These are phyloP conservation scores for Philypnodon macrostomus DNA, from an alignment of 2,797 vertebrate species.

Conservation along the genomic window DNA sequence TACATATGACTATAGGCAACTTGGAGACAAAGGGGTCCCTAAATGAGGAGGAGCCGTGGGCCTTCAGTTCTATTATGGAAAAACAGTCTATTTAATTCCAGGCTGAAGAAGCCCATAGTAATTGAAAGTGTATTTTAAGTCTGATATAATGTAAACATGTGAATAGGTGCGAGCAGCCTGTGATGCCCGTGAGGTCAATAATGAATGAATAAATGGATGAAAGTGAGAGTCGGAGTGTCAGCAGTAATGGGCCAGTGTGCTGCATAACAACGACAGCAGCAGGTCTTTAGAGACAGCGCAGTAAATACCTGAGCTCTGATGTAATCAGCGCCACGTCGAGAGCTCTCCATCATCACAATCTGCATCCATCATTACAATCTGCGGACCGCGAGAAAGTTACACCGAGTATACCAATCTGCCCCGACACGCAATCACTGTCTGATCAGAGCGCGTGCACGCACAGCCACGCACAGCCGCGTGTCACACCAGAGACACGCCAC, in stretches of 20 bases:
- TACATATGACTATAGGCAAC: too few relatives aligned
- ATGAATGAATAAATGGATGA: slow-evolving; percentile 29
- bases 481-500: slow-evolving; percentile 35
- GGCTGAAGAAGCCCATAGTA: slow-evolving; percentile 7
- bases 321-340: slow-evolving; percentile 69
- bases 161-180: slow-evolving; percentile 10
- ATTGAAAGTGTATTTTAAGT: slow-evolving; percentile 20
- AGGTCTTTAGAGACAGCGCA: slow-evolving; percentile 73
- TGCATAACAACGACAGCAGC: slow-evolving; percentile 55
- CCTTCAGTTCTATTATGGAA: not conserved
- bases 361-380: slow-evolving; percentile 63
- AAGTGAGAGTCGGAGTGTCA: slow-evolving; percentile 38
- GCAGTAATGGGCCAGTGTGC: slow-evolving; percentile 42
- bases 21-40: too few relatives aligned
- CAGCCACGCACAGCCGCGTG: slow-evolving; percentile 6
- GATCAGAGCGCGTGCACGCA: slow-evolving; percentile 48
- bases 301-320: slow-evolving; percentile 77
- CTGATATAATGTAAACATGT: slow-evolving; percentile 12
- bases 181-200: slow-evolving; percentile 14
- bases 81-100: slow-evolving; percentile 15
- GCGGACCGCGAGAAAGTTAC: slow-evolving; percentile 66
- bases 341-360: slow-evolving; percentile 75
- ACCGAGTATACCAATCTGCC: slow-evolving; percentile 65
- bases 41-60: too few relatives aligned
- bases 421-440: slow-evolving; percentile 64